Percentiles rank a stretch among this genome's conserved stretches.
Conservation (phyloP, 2,888 invertebrate genomes). For the Eremobia ochroleuca region DNA sequence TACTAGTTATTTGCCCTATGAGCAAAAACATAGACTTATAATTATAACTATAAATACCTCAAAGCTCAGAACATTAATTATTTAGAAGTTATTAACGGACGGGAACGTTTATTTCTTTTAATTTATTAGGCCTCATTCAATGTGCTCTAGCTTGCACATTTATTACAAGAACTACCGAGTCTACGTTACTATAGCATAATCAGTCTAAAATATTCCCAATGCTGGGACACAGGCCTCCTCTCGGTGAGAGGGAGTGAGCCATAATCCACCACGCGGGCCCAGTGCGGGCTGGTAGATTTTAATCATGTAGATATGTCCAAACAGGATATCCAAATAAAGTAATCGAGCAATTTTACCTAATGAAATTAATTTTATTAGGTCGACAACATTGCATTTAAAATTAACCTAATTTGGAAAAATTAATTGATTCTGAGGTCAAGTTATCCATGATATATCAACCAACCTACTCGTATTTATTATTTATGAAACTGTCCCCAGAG, state of each 20-base stretch:
- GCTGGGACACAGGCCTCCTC: too few relatives aligned
- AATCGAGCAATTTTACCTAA: neutral
- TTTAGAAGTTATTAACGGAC: constrained; percentile 16
- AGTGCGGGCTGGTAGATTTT: too few relatives aligned
- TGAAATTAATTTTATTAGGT: neutral
- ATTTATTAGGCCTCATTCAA: neutral
- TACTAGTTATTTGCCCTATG: constrained; percentile 31
- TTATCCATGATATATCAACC: neutral
- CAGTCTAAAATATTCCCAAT: too few relatives aligned
- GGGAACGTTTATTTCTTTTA: neutral
- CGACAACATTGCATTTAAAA: neutral
- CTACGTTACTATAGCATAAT: neutral
- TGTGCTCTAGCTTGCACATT: neutral
- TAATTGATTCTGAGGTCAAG: neutral
- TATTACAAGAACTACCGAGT: neutral
- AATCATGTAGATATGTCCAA: neutral
- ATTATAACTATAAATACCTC: constrained; percentile 12
- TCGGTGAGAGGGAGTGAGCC: too few relatives aligned
- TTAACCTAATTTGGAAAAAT: constrained; percentile 3
- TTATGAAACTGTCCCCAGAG: constrained; percentile 14
- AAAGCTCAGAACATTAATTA: constrained; percentile 7
- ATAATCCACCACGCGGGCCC: too few relatives aligned
- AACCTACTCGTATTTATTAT: neutral
- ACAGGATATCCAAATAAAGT: constrained; percentile 18
- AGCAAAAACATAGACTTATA: constrained; percentile 27